Percentiles rank a stretch among this genome's conserved stretches.
phyloP scores from a whole-genome alignment of 2,888 invertebrate species.

The Actias luna region DNA sequence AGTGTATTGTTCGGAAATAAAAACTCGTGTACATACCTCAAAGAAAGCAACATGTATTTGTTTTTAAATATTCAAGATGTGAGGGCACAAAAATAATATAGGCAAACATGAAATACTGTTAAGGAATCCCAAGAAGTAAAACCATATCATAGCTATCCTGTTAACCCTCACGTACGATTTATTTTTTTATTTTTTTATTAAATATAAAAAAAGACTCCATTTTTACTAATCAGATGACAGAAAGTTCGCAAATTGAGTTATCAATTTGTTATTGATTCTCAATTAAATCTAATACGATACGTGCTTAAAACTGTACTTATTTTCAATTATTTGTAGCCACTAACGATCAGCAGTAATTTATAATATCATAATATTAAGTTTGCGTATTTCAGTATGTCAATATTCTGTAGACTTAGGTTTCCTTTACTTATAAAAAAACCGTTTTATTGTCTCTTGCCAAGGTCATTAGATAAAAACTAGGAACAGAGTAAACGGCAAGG shows the following conservation, averaged over 20 bases:
- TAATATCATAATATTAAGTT: neutral
- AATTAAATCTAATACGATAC: neutral
- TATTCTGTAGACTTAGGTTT: neutral
- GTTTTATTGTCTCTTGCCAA: slow-evolving; percentile 51
- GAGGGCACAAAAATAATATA: neutral
- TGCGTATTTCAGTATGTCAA: neutral
- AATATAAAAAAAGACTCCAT: neutral
- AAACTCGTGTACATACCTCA: too few relatives aligned
- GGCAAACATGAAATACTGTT: neutral
- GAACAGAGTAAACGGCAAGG: slow-evolving; percentile 65
- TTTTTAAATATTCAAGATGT: neutral
- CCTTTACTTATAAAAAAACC: slow-evolving; percentile 33
- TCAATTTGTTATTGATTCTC: neutral
- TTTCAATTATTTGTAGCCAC: neutral
- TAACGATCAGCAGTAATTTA: neutral
- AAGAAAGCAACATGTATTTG: too few relatives aligned
- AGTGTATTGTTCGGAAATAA: too few relatives aligned
- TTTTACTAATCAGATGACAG: neutral
- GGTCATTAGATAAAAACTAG: slow-evolving; percentile 69
- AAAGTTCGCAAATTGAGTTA: neutral
- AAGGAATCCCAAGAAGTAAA: neutral
- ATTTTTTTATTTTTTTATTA: neutral
- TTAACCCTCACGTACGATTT: neutral
- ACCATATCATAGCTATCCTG: neutral
- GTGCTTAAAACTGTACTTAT: too few relatives aligned